Evolutionary conservation across 2,113 vertebrate genomes (phyloP).

Genomic region (Hucho hucho): DNA sequence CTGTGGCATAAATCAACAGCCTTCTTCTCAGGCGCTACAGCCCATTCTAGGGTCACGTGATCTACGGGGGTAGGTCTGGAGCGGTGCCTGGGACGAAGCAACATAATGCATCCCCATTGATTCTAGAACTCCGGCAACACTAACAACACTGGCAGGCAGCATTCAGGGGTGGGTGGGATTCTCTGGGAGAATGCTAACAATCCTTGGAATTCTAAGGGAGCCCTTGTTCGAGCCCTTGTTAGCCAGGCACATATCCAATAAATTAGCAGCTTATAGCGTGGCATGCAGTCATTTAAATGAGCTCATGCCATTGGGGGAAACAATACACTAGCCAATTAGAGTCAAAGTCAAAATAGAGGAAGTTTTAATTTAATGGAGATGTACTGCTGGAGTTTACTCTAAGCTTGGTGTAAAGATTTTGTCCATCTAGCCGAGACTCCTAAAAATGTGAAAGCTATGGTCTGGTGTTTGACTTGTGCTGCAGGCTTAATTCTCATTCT

Average conservation of each 20-base stretch:
- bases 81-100: constrained; percentile 61
- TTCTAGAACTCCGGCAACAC: constrained; percentile 15
- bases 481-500: no score
- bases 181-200: constrained; percentile 62
- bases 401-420: no score
- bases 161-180: constrained; percentile 49
- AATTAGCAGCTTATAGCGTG: constrained; percentile 10
- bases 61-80: constrained; percentile 45
- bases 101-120: constrained; percentile 72
- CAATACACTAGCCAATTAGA: constrained; percentile 19
- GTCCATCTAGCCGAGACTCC: no score
- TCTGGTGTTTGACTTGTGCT: no score
- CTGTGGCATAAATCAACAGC: constrained; percentile 34
- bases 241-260: constrained; percentile 18
- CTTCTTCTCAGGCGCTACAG: constrained; percentile 27
- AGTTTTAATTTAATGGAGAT: not conserved
- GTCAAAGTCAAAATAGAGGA: not conserved
- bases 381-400: no score
- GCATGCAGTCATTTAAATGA: constrained; percentile 13
- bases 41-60: constrained; percentile 49
- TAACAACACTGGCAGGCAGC: constrained; percentile 35
- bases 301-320: constrained; percentile 7
- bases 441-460: no score
- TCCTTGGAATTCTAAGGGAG: constrained; percentile 61
- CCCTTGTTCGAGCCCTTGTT: constrained; percentile 22